Percentiles rank a stretch among this genome's conserved stretches.
These are phyloP conservation scores for Drosophila diplacantha DNA, from an alignment of 2,888 invertebrate genomes.

Conservation along the genomic window DNA sequence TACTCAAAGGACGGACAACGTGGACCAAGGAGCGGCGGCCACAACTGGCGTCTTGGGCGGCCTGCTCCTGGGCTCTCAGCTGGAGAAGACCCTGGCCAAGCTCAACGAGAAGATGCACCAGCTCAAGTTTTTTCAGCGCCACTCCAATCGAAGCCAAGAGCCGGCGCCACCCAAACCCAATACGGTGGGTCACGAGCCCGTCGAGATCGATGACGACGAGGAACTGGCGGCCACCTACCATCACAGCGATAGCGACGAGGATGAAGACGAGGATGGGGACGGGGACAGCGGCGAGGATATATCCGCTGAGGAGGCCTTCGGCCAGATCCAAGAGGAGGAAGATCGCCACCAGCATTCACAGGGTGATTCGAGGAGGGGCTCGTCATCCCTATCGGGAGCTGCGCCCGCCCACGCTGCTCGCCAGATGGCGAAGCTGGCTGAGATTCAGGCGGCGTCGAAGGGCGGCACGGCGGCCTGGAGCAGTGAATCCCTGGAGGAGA, in stretches of 20 bases:
- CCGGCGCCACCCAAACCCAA: conserved; percentile 41
- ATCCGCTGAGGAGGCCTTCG: conserved; percentile 44
- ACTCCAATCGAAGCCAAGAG: background rate
- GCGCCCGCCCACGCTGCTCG: conserved; percentile 38
- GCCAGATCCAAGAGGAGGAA: conserved; percentile 28
- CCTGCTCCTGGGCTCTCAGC: conserved; percentile 40
- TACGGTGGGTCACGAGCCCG: conserved; percentile 42
- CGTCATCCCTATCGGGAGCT: conserved; percentile 22
- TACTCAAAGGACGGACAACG: background rate
- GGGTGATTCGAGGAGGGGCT: conserved; percentile 1
- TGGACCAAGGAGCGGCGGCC: conserved; percentile 1
- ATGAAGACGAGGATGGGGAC: conserved; percentile 26
- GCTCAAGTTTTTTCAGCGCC: conserved; percentile 65
- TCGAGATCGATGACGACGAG: conserved; percentile 60
- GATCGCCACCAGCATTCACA: conserved; percentile 3
- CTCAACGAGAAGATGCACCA: conserved; percentile 71
- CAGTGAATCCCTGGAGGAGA: conserved; percentile 69
- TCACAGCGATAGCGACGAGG: conserved; percentile 52
- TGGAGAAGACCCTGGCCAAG: conserved; percentile 67
- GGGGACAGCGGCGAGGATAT: conserved; percentile 43
- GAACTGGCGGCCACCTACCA: conserved; percentile 59
- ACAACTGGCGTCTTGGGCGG: conserved; percentile 30
- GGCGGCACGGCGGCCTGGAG: conserved; percentile 59
- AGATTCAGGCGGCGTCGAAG: conserved; percentile 34
- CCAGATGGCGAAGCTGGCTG: conserved; percentile 43